Evolutionary conservation across 2,113 vertebrate genomes (phyloP), one percentile per base, ranked within the genome.

Genomic region (Crotalus tigris): DNA sequence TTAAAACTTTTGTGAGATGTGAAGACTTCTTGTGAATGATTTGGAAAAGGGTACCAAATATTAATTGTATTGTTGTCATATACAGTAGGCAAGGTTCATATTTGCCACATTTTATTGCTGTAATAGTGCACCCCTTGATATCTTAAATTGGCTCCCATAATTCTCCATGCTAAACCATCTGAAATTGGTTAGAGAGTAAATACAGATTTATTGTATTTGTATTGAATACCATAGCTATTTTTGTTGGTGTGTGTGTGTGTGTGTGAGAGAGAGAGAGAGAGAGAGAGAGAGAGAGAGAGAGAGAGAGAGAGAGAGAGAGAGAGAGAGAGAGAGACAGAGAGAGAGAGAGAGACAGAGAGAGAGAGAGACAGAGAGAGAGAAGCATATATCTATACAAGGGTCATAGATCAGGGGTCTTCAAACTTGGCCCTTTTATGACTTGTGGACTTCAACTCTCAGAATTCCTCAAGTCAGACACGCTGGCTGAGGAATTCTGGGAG

Each of bases 271-370:
- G 8, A 59, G 8, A 29, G 59, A 39, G 39, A 39, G 39, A 39
- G 39, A 39, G 39, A 39, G 39, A 39, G 39, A 39, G 39, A 39
- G 24, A 26, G 24, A 26, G 24, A 29, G 9, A 61, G 10, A 29
- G 9, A 29, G 59, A 64, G 0, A 4, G 26, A 10, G 23, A 33
- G 1, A 39, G 39, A 39, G 24, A 29, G 10, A 61, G 11, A 29
- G 9, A 29, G 59, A 64, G 0, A 4, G 26, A 10, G 23, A 33
- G 24, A 29, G 9, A 61, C 10, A 29, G 9, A 29, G 59, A 64
- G 0, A 4, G 26, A 9, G 21, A 33, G n/a, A n/a, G n/a, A n/a
- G n/a, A n/a, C n/a, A n/a, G n/a, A 26, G 24, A 11, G 8, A 26
- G 24, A 26, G 24, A 26, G 24, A 29, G 10, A 61, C 10, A 29